These are phyloP conservation scores for Tapera naevia DNA, from an alignment of 2,797 vertebrate genomes.

Conservation along the genomic window DNA sequence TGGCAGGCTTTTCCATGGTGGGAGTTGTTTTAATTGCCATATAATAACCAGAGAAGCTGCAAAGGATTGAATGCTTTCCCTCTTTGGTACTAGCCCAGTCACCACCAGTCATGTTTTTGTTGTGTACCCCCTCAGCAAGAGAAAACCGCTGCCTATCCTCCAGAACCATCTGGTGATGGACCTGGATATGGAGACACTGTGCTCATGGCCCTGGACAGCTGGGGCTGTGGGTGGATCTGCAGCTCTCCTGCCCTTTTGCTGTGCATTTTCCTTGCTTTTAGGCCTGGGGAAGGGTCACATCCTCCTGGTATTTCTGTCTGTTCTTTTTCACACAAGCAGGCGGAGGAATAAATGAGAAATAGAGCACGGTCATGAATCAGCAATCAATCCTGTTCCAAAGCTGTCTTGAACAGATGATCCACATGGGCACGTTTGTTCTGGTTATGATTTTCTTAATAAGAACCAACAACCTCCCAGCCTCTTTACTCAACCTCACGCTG, in stretches of 20 bases:
- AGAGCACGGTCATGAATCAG: not conserved
- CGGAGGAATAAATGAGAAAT: conserved; percentile 19
- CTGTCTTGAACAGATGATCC: not conserved
- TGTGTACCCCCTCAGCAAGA: not conserved
- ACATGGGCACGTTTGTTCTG: not conserved
- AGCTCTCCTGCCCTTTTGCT: not conserved
- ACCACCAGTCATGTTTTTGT: not conserved
- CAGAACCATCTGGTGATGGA: not conserved
- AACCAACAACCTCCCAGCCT: not conserved
- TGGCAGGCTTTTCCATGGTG: not conserved
- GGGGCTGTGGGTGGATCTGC: not conserved
- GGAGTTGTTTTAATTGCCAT: not conserved
- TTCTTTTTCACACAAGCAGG: not conserved
- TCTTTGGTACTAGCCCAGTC: not conserved
- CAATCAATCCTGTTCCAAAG: conserved; percentile 23
- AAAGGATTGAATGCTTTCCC: not conserved
- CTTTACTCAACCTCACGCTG: not conserved
- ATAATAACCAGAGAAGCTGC: not conserved
- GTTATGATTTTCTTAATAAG: not conserved
- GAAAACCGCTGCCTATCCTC: not conserved
- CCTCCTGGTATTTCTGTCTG: not conserved
- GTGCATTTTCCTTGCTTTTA: not conserved
- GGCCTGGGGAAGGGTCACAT: not conserved
- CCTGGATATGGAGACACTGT: not conserved
- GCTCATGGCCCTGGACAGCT: rapidly evolving